Conservation (phyloP, 2,888 invertebrate genomes). For the Caenorhabditis panamensis region DNA sequence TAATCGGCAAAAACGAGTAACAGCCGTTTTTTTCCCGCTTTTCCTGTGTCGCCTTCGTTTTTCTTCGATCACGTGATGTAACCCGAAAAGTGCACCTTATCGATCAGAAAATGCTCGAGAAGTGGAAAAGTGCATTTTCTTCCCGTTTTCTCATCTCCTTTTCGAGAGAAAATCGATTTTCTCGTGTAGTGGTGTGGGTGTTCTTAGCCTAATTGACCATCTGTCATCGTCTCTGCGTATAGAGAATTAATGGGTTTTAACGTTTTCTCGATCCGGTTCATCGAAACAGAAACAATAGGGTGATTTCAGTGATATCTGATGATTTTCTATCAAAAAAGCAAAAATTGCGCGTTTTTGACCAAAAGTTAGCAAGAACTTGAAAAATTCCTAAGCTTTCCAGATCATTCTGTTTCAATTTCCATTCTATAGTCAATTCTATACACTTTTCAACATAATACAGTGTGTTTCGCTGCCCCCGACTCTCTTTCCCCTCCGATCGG, state of each 20-base stretch:
- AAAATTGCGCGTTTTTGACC: too few species aligned
- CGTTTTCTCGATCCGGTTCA: too few species aligned
- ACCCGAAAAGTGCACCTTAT: neutral
- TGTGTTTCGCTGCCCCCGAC: neutral
- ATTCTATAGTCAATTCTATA: neutral
- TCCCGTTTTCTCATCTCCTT: too few species aligned
- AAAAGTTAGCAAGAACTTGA: too few species aligned
- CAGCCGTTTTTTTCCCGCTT: constrained; percentile 19
- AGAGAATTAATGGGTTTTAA: too few species aligned
- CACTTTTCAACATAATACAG: neutral
- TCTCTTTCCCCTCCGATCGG: neutral
- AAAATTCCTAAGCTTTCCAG: too few species aligned
- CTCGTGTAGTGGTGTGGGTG: neutral
- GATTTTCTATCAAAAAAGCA: neutral
- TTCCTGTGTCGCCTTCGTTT: neutral
- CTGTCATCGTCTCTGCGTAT: neutral
- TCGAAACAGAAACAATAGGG: neutral
- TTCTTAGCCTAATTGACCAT: neutral
- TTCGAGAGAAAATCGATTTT: neutral
- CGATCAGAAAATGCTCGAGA: too few species aligned
- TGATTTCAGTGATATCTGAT: neutral
- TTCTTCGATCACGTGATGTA: neutral
- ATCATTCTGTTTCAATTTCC: too few species aligned
- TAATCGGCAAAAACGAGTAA: constrained; percentile 10
- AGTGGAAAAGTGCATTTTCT: neutral